Conservation (phyloP, 2,113 vertebrate species). For the Myrmecobius fasciatus region DNA sequence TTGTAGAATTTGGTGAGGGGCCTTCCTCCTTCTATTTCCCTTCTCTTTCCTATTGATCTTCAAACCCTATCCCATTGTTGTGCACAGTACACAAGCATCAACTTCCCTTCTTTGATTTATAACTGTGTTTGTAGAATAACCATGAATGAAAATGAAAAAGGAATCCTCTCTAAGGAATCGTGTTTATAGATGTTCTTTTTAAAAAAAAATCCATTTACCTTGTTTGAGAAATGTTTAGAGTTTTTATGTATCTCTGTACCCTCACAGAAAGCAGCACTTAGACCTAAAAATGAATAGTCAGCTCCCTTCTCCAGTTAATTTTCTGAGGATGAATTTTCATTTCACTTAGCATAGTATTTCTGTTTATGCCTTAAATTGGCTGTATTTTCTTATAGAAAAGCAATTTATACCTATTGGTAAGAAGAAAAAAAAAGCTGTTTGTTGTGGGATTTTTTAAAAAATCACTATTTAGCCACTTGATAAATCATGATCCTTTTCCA, state of each 20-base stretch:
- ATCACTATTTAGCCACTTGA: background rate
- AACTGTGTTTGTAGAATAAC: slow-evolving; percentile 3
- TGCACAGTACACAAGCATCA: background rate
- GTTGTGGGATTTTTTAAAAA: background rate
- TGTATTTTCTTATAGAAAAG: slow-evolving; percentile 13
- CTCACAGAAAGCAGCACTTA: slow-evolving; percentile 6
- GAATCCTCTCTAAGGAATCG: slow-evolving; percentile 8
- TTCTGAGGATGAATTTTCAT: background rate
- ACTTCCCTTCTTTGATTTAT: background rate
- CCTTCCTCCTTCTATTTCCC: background rate
- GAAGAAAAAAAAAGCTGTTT: background rate
- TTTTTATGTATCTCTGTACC: background rate
- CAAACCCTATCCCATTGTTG: background rate
- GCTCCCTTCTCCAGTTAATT: background rate
- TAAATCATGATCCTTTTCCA: background rate
- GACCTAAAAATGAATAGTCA: background rate
- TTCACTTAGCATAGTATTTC: background rate
- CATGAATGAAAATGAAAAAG: slow-evolving; percentile 37
- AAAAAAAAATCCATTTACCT: background rate
- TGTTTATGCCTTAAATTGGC: slow-evolving; percentile 8
- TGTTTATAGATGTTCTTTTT: background rate
- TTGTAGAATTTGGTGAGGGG: background rate
- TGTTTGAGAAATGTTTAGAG: background rate
- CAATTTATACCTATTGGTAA: background rate
- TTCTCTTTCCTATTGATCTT: background rate